phyloP scores from a whole-genome alignment of 2,797 vertebrate genomes.

The Sebastes itinus region DNA sequence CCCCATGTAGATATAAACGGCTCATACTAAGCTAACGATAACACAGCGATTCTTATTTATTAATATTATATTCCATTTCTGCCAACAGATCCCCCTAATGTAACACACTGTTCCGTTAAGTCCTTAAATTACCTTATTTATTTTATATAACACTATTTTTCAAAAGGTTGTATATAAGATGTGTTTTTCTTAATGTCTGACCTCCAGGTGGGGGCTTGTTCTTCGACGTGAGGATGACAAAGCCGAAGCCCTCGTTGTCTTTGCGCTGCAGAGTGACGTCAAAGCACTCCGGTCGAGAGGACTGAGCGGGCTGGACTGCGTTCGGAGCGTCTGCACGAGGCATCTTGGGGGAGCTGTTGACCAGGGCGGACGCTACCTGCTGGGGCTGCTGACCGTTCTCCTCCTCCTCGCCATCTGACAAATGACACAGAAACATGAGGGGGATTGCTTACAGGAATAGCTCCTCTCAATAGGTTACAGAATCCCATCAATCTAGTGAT shows the following conservation, averaged over 20 bases:
- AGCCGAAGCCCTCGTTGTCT: constrained; percentile 97
- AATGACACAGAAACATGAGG: background rate
- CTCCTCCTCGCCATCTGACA: constrained; percentile 77
- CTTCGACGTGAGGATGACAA: constrained; percentile 98
- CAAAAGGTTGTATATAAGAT: no score
- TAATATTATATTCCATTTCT: no score
- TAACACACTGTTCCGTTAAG: no score
- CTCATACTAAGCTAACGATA: no score
- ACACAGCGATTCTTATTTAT: no score
- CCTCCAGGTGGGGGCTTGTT: constrained; percentile 96
- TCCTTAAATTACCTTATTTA: background rate
- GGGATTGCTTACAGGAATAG: background rate
- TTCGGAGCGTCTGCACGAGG: constrained; percentile 68
- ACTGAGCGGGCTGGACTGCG: constrained; percentile 31
- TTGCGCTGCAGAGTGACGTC: constrained; percentile 91
- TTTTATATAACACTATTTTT: background rate
- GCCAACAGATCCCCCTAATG: no score
- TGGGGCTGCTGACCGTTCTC: constrained; percentile 63
- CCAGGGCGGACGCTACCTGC: constrained; percentile 71
- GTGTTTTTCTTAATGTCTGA: constrained; percentile 65
- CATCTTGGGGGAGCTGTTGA: constrained; percentile 86
- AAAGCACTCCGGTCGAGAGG: constrained; percentile 82
- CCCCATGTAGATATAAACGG: no score
- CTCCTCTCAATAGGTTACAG: background rate
- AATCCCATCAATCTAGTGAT: background rate